A percentile compares a stretch with the other conserved stretches of the same genome.
phyloP scores from a whole-genome alignment of 2,113 vertebrate genomes.

The crab-eating macaque (Macaca fascicularis) region T2T-MFA8v1.1 NC_088386.1:57742001-57742500 shows the following conservation, averaged over 20 bases:
- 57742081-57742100: no score
- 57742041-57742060: no score
- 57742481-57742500: not conserved
- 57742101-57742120: no score
- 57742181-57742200: no score
- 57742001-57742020: fast-evolving
- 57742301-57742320: not conserved
- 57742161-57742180: no score
- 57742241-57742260: not conserved
- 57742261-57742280: not conserved
- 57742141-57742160: no score
- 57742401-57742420: not conserved
- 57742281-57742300: not conserved
- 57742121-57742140: no score
- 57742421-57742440: not conserved
- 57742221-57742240: not conserved
- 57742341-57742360: not conserved
- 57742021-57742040: no score
- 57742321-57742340: not conserved
- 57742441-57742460: not conserved
- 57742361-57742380: not conserved
- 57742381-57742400: not conserved
- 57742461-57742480: constrained; percentile 30
- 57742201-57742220: no score
- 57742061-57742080: no score